Evolutionary conservation across 1,140 invertebrate genomes (phyloP).

Genomic region (Cryptotermes secundus): DNA sequence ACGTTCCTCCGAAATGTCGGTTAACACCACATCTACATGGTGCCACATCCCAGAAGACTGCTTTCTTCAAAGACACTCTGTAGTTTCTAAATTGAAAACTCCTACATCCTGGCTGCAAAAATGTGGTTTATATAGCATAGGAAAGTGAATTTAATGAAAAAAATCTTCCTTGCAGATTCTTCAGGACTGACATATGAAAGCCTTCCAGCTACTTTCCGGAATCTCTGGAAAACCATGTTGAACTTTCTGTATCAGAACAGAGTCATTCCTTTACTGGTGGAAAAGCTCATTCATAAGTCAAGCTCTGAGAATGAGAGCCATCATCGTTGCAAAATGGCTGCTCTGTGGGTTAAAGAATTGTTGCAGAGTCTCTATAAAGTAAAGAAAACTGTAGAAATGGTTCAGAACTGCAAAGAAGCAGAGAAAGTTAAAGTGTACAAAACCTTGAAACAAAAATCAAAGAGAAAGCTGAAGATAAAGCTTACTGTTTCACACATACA

Average conservation of each 20-base stretch:
- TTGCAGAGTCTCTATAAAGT: conserved; percentile 49
- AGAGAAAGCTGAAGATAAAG: neutral
- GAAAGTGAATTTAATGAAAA: neutral
- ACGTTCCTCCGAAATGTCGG: no score
- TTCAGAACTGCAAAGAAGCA: neutral
- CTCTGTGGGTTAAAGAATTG: conserved; percentile 57
- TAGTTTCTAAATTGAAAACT: no score
- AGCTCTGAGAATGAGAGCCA: conserved; percentile 44
- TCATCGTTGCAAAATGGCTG: conserved; percentile 49
- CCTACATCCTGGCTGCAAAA: no score
- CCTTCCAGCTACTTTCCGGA: neutral
- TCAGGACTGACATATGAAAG: no score
- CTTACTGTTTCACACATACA: neutral
- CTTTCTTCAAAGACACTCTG: no score
- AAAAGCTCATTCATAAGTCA: conserved; percentile 50
- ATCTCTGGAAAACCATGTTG: neutral
- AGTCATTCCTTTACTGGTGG: neutral
- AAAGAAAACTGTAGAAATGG: neutral
- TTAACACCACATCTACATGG: no score
- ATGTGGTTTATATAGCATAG: no score
- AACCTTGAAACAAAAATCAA: neutral
- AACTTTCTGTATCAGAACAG: neutral
- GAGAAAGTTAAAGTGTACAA: neutral
- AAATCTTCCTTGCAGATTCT: neutral
- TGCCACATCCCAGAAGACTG: no score